Evolutionary conservation across 2,888 invertebrate genomes (phyloP).

Genomic region (Epistrophella euchroma): DNA sequence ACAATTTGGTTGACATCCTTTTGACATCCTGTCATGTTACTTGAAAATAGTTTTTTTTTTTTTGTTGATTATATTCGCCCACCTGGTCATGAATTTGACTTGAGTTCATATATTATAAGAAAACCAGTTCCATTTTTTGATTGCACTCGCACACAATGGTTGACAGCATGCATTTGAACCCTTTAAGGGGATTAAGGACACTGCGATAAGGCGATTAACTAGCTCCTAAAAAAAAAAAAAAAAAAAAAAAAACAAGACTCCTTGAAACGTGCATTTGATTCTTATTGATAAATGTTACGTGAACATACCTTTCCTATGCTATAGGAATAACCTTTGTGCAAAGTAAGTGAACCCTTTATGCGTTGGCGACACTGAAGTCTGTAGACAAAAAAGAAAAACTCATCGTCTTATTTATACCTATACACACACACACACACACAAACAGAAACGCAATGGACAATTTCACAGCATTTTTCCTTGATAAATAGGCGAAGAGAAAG

Average conservation of each 20-base stretch:
- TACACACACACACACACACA: too few species aligned
- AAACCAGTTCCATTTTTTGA: constrained; percentile 64
- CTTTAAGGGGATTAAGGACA: constrained; percentile 73
- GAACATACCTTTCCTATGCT: not conserved
- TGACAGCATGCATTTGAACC: constrained; percentile 69
- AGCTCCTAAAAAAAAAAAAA: constrained; percentile 49
- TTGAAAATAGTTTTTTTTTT: constrained; percentile 41
- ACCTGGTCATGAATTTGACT: constrained; percentile 61
- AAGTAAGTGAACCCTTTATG: constrained; percentile 28
- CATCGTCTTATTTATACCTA: constrained; percentile 1
- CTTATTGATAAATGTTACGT: constrained; percentile 68
- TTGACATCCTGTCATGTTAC: constrained; percentile 69
- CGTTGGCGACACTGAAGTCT: constrained; percentile 42
- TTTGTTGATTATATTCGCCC: constrained; percentile 49
- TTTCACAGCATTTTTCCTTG: constrained; percentile 19
- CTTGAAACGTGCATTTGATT: constrained; percentile 69
- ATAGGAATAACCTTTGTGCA: constrained; percentile 22
- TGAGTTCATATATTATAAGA: not conserved
- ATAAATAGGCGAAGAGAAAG: constrained; percentile 31
- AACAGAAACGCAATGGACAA: constrained; percentile 14
- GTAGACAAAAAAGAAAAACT: constrained; percentile 2
- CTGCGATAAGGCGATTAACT: constrained; percentile 71
- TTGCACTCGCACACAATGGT: constrained; percentile 53
- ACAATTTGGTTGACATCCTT: constrained; percentile 64
- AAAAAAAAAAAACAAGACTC: too few species aligned